Conservation (phyloP, 2,113 vertebrate species). For the Coreoperca whiteheadi region DNA sequence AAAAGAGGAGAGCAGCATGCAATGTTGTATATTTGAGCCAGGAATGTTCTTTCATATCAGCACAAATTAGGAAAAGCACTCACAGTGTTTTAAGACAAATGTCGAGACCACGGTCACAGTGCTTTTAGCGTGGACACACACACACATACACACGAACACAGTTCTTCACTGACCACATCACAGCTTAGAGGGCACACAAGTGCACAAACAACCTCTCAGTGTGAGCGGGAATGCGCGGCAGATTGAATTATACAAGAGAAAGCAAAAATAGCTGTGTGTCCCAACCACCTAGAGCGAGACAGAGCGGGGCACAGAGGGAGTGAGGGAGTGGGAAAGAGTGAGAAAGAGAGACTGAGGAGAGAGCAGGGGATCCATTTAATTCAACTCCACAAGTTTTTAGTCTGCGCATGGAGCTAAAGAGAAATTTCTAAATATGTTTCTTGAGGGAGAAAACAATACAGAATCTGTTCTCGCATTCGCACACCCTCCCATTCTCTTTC, state of each 20-base stretch:
- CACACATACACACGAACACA: not conserved
- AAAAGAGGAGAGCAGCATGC: slow-evolving; percentile 49
- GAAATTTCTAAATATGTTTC: slow-evolving; percentile 8
- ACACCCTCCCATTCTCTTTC: slow-evolving; percentile 36
- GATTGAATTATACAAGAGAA: slow-evolving; percentile 80
- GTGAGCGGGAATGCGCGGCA: slow-evolving; percentile 64
- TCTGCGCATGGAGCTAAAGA: not conserved
- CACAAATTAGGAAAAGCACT: slow-evolving; percentile 62
- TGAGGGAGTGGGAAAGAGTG: slow-evolving; percentile 32
- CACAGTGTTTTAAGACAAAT: slow-evolving; percentile 54
- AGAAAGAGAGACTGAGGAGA: slow-evolving; percentile 14
- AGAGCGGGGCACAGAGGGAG: slow-evolving; percentile 31
- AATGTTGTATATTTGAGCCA: slow-evolving; percentile 50
- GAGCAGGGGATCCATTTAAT: slow-evolving; percentile 26
- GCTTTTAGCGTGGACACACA: slow-evolving; percentile 37
- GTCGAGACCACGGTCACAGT: slow-evolving; percentile 29
- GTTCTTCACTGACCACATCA: slow-evolving; percentile 33
- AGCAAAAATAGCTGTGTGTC: slow-evolving; percentile 75
- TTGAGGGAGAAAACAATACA: slow-evolving; percentile 5
- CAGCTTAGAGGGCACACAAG: slow-evolving; percentile 45
- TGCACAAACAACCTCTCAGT: slow-evolving; percentile 62
- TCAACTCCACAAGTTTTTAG: slow-evolving; percentile 1
- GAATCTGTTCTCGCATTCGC: slow-evolving; percentile 19
- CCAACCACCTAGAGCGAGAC: slow-evolving; percentile 57
- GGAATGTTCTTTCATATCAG: slow-evolving; percentile 69